Conservation (phyloP, 2,113 vertebrate species). For the Otolemur garnettii region DNA sequence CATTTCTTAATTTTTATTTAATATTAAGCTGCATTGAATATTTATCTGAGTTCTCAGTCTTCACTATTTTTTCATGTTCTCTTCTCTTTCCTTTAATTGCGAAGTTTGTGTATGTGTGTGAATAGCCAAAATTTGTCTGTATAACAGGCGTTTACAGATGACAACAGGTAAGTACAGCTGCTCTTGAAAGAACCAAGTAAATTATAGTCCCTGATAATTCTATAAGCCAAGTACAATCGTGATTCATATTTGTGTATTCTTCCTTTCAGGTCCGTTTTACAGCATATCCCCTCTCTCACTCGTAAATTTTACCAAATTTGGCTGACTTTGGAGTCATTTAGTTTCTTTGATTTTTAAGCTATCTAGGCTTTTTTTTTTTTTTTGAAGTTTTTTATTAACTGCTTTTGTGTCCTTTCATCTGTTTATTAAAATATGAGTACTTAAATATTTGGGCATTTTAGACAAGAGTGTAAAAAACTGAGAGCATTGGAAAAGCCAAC, state of each 20-base stretch:
- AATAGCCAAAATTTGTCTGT: not conserved
- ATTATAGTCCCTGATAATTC: not conserved
- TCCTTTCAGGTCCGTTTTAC: not conserved
- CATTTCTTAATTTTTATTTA: constrained; percentile 23
- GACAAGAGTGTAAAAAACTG: not conserved
- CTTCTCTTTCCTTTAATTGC: constrained; percentile 26
- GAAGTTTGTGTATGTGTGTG: not conserved
- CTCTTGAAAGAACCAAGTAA: not conserved
- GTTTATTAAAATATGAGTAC: constrained; percentile 8
- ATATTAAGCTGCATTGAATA: not conserved
- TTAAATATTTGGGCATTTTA: not conserved
- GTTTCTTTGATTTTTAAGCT: not conserved
- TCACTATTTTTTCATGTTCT: constrained; percentile 5
- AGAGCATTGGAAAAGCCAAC: not conserved
- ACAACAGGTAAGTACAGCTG: not conserved
- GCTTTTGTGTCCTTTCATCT: not conserved
- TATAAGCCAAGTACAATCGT: not conserved
- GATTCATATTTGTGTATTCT: not conserved
- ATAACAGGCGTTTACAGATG: not conserved
- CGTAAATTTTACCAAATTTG: not conserved
- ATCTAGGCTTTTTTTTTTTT: not conserved
- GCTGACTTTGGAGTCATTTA: not conserved
- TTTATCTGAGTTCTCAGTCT: not conserved
- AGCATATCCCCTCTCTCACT: not conserved
- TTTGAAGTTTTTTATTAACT: not conserved